Conservation (phyloP, 30 jellyfish, hydroid and myxozoan genomes). For the Hydra vulgaris region DNA sequence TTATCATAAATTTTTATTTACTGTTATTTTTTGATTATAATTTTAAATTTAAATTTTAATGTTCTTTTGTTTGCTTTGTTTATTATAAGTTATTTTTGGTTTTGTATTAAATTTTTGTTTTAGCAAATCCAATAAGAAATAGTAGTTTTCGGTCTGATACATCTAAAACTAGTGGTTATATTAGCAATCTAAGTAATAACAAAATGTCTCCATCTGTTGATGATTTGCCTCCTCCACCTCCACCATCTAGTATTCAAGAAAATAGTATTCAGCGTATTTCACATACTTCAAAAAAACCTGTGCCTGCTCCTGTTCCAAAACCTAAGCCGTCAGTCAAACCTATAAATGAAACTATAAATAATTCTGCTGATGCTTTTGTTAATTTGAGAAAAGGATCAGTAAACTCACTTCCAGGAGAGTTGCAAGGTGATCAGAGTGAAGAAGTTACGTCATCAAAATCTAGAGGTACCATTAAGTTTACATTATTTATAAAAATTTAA, state of each 20-base stretch:
- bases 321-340: neutral
- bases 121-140: neutral
- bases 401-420: slow-evolving; percentile 3
- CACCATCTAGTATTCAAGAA: neutral
- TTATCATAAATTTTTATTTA: too few relatives aligned
- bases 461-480: slow-evolving; percentile 29
- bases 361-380: neutral
- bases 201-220: neutral
- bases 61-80: neutral
- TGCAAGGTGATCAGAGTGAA: slow-evolving; percentile 30
- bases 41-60: too few relatives aligned
- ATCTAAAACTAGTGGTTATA: neutral
- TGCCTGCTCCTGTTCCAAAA: neutral
- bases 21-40: too few relatives aligned
- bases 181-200: too few relatives aligned
- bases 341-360: neutral
- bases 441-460: slow-evolving; percentile 61
- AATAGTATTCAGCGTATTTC: neutral
- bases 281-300: neutral
- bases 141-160: neutral
- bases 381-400: slow-evolving; percentile 70
- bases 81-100: too few relatives aligned
- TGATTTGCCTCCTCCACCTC: neutral
- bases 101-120: neutral
- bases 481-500: neutral